These are phyloP conservation scores for Drosophila tripunctata DNA, from an alignment of 2,888 invertebrate species.

Conservation along the genomic window DNA sequence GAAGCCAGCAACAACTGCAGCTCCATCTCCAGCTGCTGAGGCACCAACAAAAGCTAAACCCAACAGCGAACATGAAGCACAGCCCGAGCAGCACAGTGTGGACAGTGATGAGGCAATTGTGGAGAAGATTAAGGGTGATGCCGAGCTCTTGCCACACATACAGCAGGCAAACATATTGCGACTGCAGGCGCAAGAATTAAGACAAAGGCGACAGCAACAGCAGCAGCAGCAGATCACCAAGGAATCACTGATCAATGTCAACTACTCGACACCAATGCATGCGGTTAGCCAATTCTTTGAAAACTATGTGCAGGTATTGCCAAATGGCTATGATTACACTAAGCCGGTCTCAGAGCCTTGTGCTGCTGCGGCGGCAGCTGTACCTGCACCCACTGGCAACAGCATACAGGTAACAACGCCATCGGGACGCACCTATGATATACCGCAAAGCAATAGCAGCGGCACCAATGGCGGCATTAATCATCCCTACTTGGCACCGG, in stretches of 20 bases:
- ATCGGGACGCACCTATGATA: slow-evolving; percentile 79
- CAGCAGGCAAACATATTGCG: slow-evolving; percentile 66
- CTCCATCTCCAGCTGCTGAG: neutral
- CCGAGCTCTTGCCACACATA: slow-evolving; percentile 77
- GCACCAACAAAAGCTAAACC: slow-evolving; percentile 45
- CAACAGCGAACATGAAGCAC: slow-evolving; percentile 37
- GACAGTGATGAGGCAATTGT: slow-evolving; percentile 65
- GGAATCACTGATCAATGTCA: slow-evolving; percentile 72
- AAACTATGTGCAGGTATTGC: slow-evolving; percentile 69
- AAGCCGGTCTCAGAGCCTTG: slow-evolving; percentile 60
- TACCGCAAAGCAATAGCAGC: slow-evolving; percentile 77
- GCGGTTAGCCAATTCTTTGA: slow-evolving; percentile 74
- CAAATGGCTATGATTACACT: slow-evolving; percentile 76
- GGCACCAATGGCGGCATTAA: slow-evolving; percentile 63
- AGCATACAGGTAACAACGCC: slow-evolving; percentile 78
- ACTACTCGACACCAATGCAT: slow-evolving; percentile 76
- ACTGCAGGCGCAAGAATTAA: slow-evolving; percentile 53
- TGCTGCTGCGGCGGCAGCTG: slow-evolving; percentile 52
- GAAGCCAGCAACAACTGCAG: neutral
- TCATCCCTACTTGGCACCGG: slow-evolving; percentile 82
- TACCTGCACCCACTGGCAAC: slow-evolving; percentile 16
- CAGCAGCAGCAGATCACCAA: slow-evolving; percentile 34
- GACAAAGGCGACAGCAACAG: slow-evolving; percentile 18
- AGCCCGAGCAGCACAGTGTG: slow-evolving; percentile 37
- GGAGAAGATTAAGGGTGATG: slow-evolving; percentile 82